Evolutionary conservation across 35 echinoderm and acorn worm genomes (phyloP), one percentile per base, ranked within the genome.

Genomic region (Eucidaris tribuloides): DNA sequence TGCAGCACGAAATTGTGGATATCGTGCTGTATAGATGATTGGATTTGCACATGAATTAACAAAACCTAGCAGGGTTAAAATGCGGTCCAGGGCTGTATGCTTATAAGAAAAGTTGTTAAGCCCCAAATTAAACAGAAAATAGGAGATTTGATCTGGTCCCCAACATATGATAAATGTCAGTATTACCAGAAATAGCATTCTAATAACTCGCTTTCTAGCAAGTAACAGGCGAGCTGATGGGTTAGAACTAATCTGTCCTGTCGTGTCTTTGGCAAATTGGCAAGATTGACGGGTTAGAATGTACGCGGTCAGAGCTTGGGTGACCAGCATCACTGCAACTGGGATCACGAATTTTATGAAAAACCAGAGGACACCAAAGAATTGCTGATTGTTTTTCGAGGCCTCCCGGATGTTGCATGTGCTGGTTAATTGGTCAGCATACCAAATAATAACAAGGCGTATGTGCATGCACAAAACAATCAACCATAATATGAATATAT

Each of bases 21-120:
- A 79, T 11, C 80, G 81, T 18, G 80, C 78, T 1, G 80, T 83
- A 61, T 89, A 89, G 64, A 89, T 89, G 37, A 89, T 71, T 44
- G 87, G 79, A 44, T 89, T 83, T 44, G 65, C 58, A 46, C 78
- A 82, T 0, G 87, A 89, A 57, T 89, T 89, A n/a, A 89, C 41
- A 35, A 89, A 89, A 1, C 60, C 80, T 34, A 89, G 35, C 3
- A 82, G 31, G 13, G 83, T 45, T 65, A 89, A 70, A 33, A 63
- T 20, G 13, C 35, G 45, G 46, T 76, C 56, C 0, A 82, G 24
- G 42, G 82, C 55, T 20, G 60, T 32, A 29, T 41, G 74, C 9
- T 82, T 46, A 60, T 58, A 82, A 11, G 29, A n/a, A 0, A 1
- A 15, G n/a, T 50, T 17, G 3, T 65, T 20, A 1, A 80, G 20